Evolutionary conservation across 2,797 vertebrate species (phyloP).

Genomic region (Poeciliopsis turneri): DNA sequence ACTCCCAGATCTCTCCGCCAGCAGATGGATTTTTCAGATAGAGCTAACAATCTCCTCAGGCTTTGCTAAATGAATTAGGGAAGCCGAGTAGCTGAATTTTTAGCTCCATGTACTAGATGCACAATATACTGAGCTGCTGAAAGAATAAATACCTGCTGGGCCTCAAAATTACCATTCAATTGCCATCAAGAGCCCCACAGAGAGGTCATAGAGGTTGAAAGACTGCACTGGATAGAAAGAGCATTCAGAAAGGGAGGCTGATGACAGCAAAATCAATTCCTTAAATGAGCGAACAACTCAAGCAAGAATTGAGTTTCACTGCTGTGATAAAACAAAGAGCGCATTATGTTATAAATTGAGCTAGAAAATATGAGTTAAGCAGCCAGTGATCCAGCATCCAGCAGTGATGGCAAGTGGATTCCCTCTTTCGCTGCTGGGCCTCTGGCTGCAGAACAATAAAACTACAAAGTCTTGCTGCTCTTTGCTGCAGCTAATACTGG

Average conservation of each 20-base stretch:
- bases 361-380: slow-evolving; percentile 63
- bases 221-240: slow-evolving; percentile 45
- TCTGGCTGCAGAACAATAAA: slow-evolving; percentile 23
- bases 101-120: slow-evolving; percentile 67
- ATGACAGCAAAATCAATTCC: slow-evolving; percentile 71
- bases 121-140: slow-evolving; percentile 72
- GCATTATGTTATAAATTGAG: slow-evolving; percentile 69
- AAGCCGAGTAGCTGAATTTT: slow-evolving; percentile 71
- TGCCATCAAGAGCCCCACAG: slow-evolving; percentile 67
- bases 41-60: slow-evolving; percentile 61
- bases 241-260: slow-evolving; percentile 49
- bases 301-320: slow-evolving; percentile 70
- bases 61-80: slow-evolving; percentile 73
- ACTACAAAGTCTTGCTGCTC: slow-evolving; percentile 44
- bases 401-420: slow-evolving; percentile 35
- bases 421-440: slow-evolving; percentile 17
- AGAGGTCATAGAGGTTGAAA: slow-evolving; percentile 58
- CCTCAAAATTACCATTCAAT: slow-evolving; percentile 46
- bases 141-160: slow-evolving; percentile 75
- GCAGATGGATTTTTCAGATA: slow-evolving; percentile 73
- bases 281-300: slow-evolving; percentile 76
- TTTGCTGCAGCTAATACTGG: slow-evolving; percentile 63
- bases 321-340: slow-evolving; percentile 70
- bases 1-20: slow-evolving; percentile 36
- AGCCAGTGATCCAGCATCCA: slow-evolving; percentile 24